Evolutionary conservation across 2,797 vertebrate species (phyloP).

Genomic region (Siniperca undulata): DNA sequence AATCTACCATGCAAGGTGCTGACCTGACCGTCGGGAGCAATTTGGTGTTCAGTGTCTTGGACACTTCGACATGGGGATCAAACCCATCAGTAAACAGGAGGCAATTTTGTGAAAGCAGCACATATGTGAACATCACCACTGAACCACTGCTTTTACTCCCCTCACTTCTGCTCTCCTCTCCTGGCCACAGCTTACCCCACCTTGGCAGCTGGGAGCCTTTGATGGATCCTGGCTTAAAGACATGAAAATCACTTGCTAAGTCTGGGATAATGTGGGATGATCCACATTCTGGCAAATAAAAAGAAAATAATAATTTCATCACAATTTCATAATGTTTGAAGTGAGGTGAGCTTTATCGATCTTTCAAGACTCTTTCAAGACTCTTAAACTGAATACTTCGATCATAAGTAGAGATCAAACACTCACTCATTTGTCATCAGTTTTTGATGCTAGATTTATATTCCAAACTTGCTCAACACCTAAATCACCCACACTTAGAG

Average conservation of each 20-base stretch:
- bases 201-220: constrained; percentile 55
- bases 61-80: no score
- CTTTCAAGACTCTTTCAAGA: constrained; percentile 24
- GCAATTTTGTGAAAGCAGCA: background rate
- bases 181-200: constrained; percentile 5
- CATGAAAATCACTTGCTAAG: constrained; percentile 45
- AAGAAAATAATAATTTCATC: constrained; percentile 59
- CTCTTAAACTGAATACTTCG: constrained; percentile 22
- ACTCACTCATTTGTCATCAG: constrained; percentile 2
- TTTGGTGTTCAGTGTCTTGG: no score
- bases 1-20: no score
- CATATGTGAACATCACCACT: background rate
- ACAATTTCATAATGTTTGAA: constrained; percentile 61
- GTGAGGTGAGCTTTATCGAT: constrained; percentile 43
- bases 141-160: background rate
- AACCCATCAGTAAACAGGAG: background rate
- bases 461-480: constrained; percentile 22
- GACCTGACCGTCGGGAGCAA: no score
- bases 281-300: constrained; percentile 29
- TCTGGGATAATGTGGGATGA: constrained; percentile 44
- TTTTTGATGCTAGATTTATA: constrained; percentile 32
- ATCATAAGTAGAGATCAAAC: constrained; percentile 45
- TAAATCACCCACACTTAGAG: background rate
- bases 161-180: constrained; percentile 20
- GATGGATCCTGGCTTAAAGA: constrained; percentile 55